Evolutionary conservation across 1,140 invertebrate genomes (phyloP), one percentile per base, ranked within the genome.

Genomic region (Nebria ingens): DNA sequence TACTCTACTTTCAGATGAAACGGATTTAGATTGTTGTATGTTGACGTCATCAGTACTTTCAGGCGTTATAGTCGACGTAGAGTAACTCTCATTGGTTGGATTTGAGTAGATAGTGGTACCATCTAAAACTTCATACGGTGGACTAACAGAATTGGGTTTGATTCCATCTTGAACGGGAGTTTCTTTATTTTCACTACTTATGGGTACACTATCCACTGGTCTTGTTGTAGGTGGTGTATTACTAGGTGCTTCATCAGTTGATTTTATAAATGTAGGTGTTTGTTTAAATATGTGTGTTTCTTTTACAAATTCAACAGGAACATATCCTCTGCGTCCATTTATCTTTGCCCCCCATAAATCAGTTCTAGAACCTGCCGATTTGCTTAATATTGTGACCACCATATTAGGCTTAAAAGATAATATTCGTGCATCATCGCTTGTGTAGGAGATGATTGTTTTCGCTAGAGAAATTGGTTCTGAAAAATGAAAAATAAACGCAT

Each of bases 261-360:
- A 66, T 15, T 81, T 73, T 61, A 70, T 57, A 59, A 72, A 59
- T 9, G 59, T 53, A 17, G 73, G 65, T 4, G 73, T 65, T n/a
- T 65, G 68, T 19, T 70, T 61, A 4, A 76, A 55, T 29, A 79
- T 60, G 62, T 74, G 72, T 19, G 68, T 68, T 69, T 83, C 81
- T 52, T 67, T 65, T 2, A 83, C 60, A 62, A 56, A 21, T 4
- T 42, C 23, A 22, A 75, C 73, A 40, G 81, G 82, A 19, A 80
- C 79, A 70, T 87, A 90, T 42, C 87, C 87, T 59, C 75, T 69
- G 63, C 76, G 77, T 21, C 83, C 85, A 65, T 81, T 77, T 22
- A 87, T 79, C 70, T 82, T 78, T 19, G 81, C 83, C 61, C 81
- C 86, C 85, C 87, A 89, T 54, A 88, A 68, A 58, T 83, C 79